Percentiles rank a stretch among this genome's conserved stretches.
phyloP scores from a whole-genome alignment of 2,888 invertebrate genomes.

The Tiliacea aurago region DNA sequence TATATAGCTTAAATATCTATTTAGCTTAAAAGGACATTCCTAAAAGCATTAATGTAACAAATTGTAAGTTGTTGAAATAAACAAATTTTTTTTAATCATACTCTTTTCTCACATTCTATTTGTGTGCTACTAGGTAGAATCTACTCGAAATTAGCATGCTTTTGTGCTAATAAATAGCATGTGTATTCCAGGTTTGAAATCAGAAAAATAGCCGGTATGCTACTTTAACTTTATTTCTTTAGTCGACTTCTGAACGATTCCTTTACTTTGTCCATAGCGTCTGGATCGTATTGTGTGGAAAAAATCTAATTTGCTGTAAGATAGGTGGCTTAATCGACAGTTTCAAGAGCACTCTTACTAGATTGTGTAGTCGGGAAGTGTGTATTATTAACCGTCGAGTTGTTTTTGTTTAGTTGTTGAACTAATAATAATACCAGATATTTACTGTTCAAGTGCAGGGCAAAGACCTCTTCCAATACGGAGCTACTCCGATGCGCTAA shows the following conservation, averaged over 20 bases:
- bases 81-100: too few relatives aligned
- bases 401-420: conserved; percentile 15
- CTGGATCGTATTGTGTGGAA: conserved; percentile 48
- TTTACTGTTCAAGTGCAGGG: background rate
- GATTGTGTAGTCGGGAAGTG: conserved; percentile 39
- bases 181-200: too few relatives aligned
- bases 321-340: conserved; percentile 53
- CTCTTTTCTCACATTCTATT: too few relatives aligned
- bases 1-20: too few relatives aligned
- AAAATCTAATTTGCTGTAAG: conserved; percentile 62
- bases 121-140: too few relatives aligned
- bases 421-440: background rate
- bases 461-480: background rate
- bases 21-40: too few relatives aligned
- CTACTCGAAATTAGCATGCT: too few relatives aligned
- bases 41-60: too few relatives aligned
- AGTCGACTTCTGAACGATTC: conserved; percentile 16
- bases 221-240: background rate
- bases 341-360: conserved; percentile 46
- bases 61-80: too few relatives aligned
- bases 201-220: too few relatives aligned
- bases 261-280: background rate
- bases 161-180: too few relatives aligned
- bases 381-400: conserved; percentile 20
- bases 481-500: too few relatives aligned